A percentile compares a stretch with the other conserved stretches of the same genome.
Conservation (phyloP, 2,113 vertebrate genomes). For the Origma solitaria region DNA sequence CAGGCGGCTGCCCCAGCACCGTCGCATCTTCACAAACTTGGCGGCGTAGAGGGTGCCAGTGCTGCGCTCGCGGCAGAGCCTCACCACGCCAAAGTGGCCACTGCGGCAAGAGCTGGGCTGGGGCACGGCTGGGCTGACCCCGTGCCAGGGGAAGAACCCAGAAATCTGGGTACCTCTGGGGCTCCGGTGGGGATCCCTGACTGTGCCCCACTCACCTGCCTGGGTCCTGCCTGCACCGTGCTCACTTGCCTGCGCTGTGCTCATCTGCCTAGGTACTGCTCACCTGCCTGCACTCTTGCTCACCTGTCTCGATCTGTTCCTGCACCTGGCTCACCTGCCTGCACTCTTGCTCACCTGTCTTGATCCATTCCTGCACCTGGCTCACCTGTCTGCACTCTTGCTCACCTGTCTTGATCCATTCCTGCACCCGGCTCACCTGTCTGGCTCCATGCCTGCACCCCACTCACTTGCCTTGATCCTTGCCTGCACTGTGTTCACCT, state of each 20-base stretch:
- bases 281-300: too few relatives aligned
- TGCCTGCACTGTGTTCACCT: too few relatives aligned
- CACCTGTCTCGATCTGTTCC: neutral
- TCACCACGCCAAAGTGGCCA: slow-evolving; percentile 78
- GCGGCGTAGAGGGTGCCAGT: slow-evolving; percentile 65
- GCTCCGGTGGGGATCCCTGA: rapidly evolving
- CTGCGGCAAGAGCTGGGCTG: neutral
- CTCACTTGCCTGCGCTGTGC: too few relatives aligned
- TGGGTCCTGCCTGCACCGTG: too few relatives aligned
- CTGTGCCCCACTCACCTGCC: neutral
- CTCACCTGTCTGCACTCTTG: too few relatives aligned
- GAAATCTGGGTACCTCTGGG: neutral
- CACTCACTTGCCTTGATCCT: neutral
- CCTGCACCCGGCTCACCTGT: too few relatives aligned
- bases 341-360: neutral
- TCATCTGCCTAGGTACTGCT: too few relatives aligned
- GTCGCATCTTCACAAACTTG: slow-evolving; percentile 71
- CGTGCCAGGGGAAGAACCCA: rapidly evolving
- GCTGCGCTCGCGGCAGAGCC: slow-evolving; percentile 60
- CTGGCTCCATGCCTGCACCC: neutral
- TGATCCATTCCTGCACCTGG: neutral
- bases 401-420: neutral
- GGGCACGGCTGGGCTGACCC: neutral
- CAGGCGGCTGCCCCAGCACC: slow-evolving; percentile 50
- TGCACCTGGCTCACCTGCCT: too few relatives aligned